phyloP scores from a whole-genome alignment of 2,888 invertebrate species.

The Plusia festucae region DNA sequence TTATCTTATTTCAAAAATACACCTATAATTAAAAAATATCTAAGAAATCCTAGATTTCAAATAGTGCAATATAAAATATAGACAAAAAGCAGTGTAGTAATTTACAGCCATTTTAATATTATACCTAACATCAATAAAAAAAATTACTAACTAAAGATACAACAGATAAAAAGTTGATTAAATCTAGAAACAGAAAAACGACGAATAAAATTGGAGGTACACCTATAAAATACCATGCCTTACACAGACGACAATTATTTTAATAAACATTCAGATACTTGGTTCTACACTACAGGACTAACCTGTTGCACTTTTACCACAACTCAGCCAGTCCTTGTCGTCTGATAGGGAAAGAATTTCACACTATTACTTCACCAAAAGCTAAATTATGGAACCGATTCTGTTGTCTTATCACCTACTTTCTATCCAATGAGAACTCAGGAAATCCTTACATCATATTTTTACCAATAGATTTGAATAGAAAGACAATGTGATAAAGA shows the following conservation, averaged over 20 bases:
- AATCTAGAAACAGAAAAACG: neutral
- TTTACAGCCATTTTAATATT: slow-evolving; percentile 17
- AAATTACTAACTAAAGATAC: slow-evolving; percentile 19
- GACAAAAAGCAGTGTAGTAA: slow-evolving; percentile 38
- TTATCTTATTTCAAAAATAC: neutral
- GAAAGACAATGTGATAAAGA: neutral
- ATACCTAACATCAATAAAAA: slow-evolving; percentile 3
- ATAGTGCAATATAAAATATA: slow-evolving; percentile 20
- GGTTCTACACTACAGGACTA: slow-evolving; percentile 75
- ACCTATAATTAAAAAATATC: too few relatives aligned
- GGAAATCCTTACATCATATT: too few relatives aligned
- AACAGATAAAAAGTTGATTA: too few relatives aligned
- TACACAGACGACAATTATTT: slow-evolving; percentile 30
- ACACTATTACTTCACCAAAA: slow-evolving; percentile 51
- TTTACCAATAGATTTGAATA: neutral
- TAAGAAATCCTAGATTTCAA: neutral
- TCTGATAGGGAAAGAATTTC: slow-evolving; percentile 76
- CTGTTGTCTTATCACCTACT: too few relatives aligned
- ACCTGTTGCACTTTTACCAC: slow-evolving; percentile 87
- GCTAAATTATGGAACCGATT: slow-evolving; percentile 5
- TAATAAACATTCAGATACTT: slow-evolving; percentile 41
- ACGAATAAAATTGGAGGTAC: neutral
- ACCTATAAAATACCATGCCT: slow-evolving; percentile 45
- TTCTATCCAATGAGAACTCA: too few relatives aligned
- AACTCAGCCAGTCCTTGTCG: slow-evolving; percentile 89